Evolutionary conservation across 2,797 vertebrate species (phyloP).

Genomic region (Phylloscopus collybita): DNA sequence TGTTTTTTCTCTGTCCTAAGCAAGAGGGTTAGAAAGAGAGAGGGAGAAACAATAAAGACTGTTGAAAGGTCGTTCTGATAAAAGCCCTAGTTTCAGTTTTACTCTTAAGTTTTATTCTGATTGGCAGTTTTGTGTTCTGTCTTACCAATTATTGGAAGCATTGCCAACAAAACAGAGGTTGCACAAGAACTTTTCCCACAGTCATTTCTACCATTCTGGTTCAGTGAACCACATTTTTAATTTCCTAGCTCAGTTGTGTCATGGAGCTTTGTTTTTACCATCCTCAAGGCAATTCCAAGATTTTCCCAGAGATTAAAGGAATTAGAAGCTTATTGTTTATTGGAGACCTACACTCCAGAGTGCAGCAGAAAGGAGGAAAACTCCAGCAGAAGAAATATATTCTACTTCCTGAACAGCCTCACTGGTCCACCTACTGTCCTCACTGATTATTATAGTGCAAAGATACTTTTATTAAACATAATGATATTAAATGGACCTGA

Average conservation of each 20-base stretch:
- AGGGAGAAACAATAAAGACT: background rate
- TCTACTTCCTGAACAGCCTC: slow-evolving; percentile 35
- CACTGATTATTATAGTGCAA: slow-evolving; percentile 38
- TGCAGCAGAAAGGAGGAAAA: background rate
- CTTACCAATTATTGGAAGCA: background rate
- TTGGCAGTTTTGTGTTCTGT: background rate
- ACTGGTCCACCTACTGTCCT: slow-evolving; percentile 48
- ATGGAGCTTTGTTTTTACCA: background rate
- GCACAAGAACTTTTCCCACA: slow-evolving; percentile 17
- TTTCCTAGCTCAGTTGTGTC: background rate
- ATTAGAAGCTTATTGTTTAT: slow-evolving; percentile 15
- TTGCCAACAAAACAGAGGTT: background rate
- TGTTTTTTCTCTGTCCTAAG: background rate
- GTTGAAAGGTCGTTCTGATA: background rate
- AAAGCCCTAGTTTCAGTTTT: background rate
- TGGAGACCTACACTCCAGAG: background rate
- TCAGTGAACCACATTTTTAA: slow-evolving; percentile 10
- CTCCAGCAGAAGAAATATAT: slow-evolving; percentile 1
- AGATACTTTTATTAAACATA: slow-evolving; percentile 62
- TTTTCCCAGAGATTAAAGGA: slow-evolving; percentile 46
- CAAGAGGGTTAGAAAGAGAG: background rate
- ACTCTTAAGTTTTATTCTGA: background rate
- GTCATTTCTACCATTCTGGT: background rate
- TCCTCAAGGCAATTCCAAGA: slow-evolving; percentile 29
- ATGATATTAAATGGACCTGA: slow-evolving; percentile 70